Base-by-base conservation (phyloP, 2,888 invertebrate species). In the Anthophora plumipes region DNA sequence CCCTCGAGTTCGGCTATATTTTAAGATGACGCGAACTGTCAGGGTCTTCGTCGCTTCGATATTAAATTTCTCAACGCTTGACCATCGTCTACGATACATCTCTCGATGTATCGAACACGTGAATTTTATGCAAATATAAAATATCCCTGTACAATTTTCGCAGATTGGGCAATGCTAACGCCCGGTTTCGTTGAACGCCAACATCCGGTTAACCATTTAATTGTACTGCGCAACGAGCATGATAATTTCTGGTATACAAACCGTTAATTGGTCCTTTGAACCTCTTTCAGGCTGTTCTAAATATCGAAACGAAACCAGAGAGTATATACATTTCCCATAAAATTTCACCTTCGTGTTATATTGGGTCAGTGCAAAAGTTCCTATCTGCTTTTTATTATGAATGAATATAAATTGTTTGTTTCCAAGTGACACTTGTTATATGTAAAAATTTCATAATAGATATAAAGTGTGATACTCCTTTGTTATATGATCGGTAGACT, bases 161-260 rank as follows among this genome's bases (percentile, higher is more conserved):
- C 22, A 17, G n/a, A 48, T 14, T 25, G 50, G 37, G 20, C 37
- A 52, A 39, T 17, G 66, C 39, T 52, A 52, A 66, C 52, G 39
- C 5, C 20, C 22, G 66, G 66, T 57, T 68, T 43, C 31, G 12
- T 2, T 41, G n/a, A 14, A 43, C 14, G 59, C 50, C 1, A 39
- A 22, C n/a, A n/a, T n/a, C 17, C 11, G 17, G 31, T 4, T 48
- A 48, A 57, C 48, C 22, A 66, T 61, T n/a, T 84, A 84, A 84
- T 80, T 80, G 37, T 41, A 14, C 7, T 22, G 55, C 41, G 20
- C 25, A 54, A 59, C 63, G 55, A 43, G 41, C 64, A 3, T 20
- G 68, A 74, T 84, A 79, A 85, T 82, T 84, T 54, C 60, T 52
- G 50, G 55, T 55, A 22, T 59, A 68, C 61, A 31, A 31, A 72